Evolutionary conservation across 2,797 vertebrate genomes (phyloP), one percentile per base, ranked within the genome.

Genomic region (Cyclopterus lumpus): DNA sequence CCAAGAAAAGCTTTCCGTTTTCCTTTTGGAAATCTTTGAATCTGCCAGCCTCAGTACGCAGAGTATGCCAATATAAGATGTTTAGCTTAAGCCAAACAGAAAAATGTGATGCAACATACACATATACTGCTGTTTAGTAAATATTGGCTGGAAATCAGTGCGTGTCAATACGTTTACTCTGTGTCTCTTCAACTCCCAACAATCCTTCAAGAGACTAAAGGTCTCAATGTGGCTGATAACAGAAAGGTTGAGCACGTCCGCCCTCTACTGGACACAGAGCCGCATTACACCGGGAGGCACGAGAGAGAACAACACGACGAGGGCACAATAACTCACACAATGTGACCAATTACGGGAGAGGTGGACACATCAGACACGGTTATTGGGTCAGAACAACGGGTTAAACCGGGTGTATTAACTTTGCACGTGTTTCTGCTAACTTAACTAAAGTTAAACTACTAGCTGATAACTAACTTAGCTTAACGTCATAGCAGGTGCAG

Each of bases 401-500:
- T 46, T 4, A 32, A 34, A 15, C 3, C 2, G 3, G 7, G 1
- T 51, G 28, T 26, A 30, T 8, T 7, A 18, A 72, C 42, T 67
- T 20, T 42, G 0, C 2, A 5, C 1, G 5, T 6, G 18, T 67
- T 40, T 46, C 7, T 12, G 4, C 22, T 0, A 12, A 36, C 9
- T 22, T 9, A 61, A 60, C 18, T 7, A 36, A 3, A 3, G 9
- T n/a, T 14, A 16, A 16, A 0, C 5, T 14, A 12, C 38, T 53
- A 58, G 61, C 75, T 5, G n/a, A 24, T 32, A 30, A 60, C 54
- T 51, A 49, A 10, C 48, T 49, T 40, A 53, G 48, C 62, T 49
- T 14, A 34, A 67, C 66, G n/a, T 10, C 11, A 46, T 71, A 73
- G 89, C 92, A 92, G 92, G 92, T 92, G 91, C 84, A 80, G 58